Evolutionary conservation across 2,113 vertebrate species (phyloP).

Genomic region (Eublepharis macularius): DNA sequence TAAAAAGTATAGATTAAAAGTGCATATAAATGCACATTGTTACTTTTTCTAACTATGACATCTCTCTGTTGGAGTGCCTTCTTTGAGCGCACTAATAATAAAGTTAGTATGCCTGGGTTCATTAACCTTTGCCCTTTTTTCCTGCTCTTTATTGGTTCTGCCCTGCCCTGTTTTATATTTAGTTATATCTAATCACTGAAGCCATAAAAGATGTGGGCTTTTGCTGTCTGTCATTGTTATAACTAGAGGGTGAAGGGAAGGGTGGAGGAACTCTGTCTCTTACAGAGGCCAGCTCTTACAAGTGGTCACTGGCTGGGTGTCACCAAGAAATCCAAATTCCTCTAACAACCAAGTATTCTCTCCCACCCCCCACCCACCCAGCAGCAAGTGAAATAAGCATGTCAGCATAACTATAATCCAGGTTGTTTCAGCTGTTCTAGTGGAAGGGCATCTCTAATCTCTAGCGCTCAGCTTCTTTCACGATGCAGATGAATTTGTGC

Average conservation of each 20-base stretch:
- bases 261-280: background rate
- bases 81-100: background rate
- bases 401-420: background rate
- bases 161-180: background rate
- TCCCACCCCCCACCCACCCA: background rate
- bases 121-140: background rate
- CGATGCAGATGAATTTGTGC: background rate
- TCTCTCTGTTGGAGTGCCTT: background rate
- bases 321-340: background rate
- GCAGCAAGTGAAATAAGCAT: background rate
- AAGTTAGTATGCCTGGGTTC: background rate
- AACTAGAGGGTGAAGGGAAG: background rate
- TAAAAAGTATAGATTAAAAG: background rate
- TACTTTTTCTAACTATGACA: background rate
- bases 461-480: background rate
- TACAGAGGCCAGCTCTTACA: background rate
- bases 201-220: background rate
- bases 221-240: background rate
- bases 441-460: background rate
- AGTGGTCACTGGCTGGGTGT: background rate
- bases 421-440: background rate
- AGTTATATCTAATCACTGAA: background rate
- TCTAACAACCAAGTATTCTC: background rate
- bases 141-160: background rate
- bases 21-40: background rate